Conservation (phyloP, 2,113 vertebrate species). For the Festucalex cinctus region DNA sequence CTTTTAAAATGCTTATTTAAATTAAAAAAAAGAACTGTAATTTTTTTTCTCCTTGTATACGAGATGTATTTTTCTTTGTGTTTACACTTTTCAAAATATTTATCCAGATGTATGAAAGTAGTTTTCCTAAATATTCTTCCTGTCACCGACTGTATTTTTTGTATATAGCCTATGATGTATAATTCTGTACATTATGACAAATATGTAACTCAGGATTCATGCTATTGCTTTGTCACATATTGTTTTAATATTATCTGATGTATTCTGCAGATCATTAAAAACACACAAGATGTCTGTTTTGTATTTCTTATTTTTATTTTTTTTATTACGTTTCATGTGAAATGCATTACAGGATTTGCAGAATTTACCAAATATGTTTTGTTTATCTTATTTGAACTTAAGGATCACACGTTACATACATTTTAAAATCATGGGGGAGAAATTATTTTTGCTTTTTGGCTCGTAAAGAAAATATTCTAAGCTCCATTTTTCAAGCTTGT, state of each 20-base stretch:
- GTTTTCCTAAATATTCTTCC: slow-evolving; percentile 25
- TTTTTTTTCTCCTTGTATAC: slow-evolving; percentile 13
- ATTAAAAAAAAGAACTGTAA: slow-evolving; percentile 2
- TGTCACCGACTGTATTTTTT: slow-evolving; percentile 57
- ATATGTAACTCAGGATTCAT: slow-evolving; percentile 28
- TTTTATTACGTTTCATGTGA: neutral
- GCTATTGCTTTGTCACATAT: slow-evolving; percentile 8
- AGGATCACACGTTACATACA: neutral
- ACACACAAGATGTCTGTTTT: neutral
- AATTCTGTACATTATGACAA: slow-evolving; percentile 38
- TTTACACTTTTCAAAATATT: slow-evolving; percentile 44
- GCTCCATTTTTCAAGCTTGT: neutral
- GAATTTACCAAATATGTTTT: neutral
- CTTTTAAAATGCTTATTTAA: neutral
- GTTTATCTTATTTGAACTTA: too few relatives aligned
- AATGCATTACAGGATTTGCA: neutral
- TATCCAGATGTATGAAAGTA: slow-evolving; percentile 39
- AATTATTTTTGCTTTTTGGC: neutral
- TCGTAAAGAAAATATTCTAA: neutral
- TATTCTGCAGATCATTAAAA: slow-evolving; percentile 1
- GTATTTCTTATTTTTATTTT: neutral
- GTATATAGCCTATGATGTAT: slow-evolving; percentile 46
- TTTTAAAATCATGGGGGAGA: neutral
- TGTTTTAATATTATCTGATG: slow-evolving; percentile 10
- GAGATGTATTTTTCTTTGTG: slow-evolving; percentile 33